Evolutionary conservation across 2,888 invertebrate genomes (phyloP), one percentile per base, ranked within the genome.

Genomic region (Agapetus fuscipes): DNA sequence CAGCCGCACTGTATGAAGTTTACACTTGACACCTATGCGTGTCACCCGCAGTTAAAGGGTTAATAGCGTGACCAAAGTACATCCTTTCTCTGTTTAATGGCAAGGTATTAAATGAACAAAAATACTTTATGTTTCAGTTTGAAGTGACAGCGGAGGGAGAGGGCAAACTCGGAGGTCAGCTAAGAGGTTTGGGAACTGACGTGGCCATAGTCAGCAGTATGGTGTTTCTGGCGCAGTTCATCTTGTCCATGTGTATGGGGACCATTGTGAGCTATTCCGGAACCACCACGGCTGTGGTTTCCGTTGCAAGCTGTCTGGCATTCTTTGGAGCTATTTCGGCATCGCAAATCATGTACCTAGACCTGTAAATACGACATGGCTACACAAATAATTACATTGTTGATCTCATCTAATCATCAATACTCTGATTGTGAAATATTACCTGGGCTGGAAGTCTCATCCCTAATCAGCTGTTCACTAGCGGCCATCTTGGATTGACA

Each of bases 181-280:
- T 82, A n/a, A 78, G 95, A 7, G 95, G 95, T 3, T 72, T 96
- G 36, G 95, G 95, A 5, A 96, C 95, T 0, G 95, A 96, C 58
- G 81, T 96, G 0, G 95, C 94, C 1, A 80, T 95, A 36, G 86
- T 96, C 25, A 89, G 91, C 56, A 89, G 88, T 56, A 95, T 95
- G 83, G 94, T 91, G 3, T 96, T 96, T 60, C 73, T 95, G 46
- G 95, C 95, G 1, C 96, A 96, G 62, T 89, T 95, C 54, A 71
- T 88, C 25, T 73, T 96, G 9, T 94, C 94, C 0, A 70, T 88
- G 51, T 80, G 82, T 52, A 82, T 93, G 77, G 91, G 93, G 1
- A 75, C 81, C 16, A 83, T 95, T 34, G 85, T 95, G 6, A 76
- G 76, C 43, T 60, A 77, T 3, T 76, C 80, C 1, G 87, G 88